Conservation (phyloP, 2,113 vertebrate species). For the Crotalus tigris region DNA sequence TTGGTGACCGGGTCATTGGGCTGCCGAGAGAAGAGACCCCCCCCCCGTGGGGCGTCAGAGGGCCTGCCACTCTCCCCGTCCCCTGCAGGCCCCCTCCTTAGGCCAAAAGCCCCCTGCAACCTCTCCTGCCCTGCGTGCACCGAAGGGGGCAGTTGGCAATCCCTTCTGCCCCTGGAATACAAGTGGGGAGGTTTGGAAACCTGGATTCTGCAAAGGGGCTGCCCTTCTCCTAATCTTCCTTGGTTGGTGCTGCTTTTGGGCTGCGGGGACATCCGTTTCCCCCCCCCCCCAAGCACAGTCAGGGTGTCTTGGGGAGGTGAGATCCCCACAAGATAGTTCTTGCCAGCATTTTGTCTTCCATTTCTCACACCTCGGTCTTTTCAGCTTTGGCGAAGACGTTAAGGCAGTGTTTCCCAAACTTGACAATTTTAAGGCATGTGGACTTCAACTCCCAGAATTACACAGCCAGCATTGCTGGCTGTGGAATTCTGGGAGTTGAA, state of each 20-base stretch:
- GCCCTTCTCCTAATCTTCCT: not conserved
- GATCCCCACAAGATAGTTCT: not conserved
- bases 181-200: not conserved
- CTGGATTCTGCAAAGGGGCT: not conserved
- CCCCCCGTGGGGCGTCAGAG: not conserved
- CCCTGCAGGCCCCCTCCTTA: not conserved
- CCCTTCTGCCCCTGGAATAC: not conserved
- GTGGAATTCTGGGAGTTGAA: too few relatives aligned
- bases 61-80: not conserved
- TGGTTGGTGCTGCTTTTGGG: not conserved
- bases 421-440: too few relatives aligned
- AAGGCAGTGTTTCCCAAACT: too few relatives aligned
- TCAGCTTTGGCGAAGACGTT: not conserved
- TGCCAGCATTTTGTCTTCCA: not conserved
- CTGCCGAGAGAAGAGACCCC: constrained; percentile 60
- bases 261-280: not conserved
- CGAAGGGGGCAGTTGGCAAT: not conserved
- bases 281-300: not conserved
- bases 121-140: not conserved
- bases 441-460: too few relatives aligned
- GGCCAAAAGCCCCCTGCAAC: not conserved
- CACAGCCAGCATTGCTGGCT: too few relatives aligned
- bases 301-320: not conserved
- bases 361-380: not conserved
- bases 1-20: constrained; percentile 95